A percentile compares a stretch with the other conserved stretches of the same genome.
Conservation (phyloP, 1,140 invertebrate species). For the Papilio xuthus region DNA sequence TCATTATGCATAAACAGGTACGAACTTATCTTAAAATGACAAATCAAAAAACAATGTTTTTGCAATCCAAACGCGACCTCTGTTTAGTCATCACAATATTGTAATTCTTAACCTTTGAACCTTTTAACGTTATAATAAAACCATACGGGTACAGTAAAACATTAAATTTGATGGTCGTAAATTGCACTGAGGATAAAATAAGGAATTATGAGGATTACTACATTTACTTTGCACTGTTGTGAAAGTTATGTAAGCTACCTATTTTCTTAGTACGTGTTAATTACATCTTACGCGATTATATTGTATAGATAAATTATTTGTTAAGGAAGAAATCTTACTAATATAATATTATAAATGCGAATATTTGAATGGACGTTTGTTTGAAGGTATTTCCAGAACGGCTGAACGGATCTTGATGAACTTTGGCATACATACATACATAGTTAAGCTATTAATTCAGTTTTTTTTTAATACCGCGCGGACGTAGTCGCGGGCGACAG, state of each 20-base stretch:
- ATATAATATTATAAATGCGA: too few relatives aligned
- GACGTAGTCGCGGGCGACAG: too few relatives aligned
- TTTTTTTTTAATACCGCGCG: too few relatives aligned
- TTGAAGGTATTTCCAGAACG: too few relatives aligned
- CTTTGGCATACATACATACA: too few relatives aligned
- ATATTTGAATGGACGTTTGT: too few relatives aligned
- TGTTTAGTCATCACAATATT: constrained; percentile 18
- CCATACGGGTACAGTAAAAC: constrained; percentile 9
- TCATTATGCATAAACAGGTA: neutral
- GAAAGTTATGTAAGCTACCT: neutral
- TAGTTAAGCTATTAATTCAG: too few relatives aligned
- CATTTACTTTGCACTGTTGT: constrained; percentile 9
- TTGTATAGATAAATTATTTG: neutral
- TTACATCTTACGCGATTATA: neutral
- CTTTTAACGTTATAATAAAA: constrained; percentile 29
- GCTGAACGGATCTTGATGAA: too few relatives aligned
- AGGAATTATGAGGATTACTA: constrained; percentile 4
- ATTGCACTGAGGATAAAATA: constrained; percentile 14
- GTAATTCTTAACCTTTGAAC: constrained; percentile 20
- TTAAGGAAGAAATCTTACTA: too few relatives aligned
- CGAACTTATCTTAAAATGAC: neutral
- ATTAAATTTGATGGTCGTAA: constrained; percentile 25
- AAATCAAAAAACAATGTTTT: constrained; percentile 1
- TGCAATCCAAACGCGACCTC: neutral
- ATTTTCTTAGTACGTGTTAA: neutral